Base-by-base conservation (phyloP, 1,140 invertebrate genomes). In the Drosophila sulfurigaster region DNA sequence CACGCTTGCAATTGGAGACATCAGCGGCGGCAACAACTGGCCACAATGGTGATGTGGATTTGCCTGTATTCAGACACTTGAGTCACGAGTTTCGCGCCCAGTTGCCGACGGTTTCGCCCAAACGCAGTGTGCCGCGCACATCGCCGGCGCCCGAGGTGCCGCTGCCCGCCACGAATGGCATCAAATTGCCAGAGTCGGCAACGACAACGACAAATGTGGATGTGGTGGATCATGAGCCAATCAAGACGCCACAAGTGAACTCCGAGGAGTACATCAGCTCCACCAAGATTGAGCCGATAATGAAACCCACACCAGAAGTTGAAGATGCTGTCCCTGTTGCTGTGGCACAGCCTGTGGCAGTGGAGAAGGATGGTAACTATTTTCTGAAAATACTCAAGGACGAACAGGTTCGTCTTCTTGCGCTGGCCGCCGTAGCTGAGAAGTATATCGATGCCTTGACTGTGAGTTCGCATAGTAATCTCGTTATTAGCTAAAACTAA, bases 81-180 rank as follows among this genome's bases (percentile, higher is more conserved):
- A 94, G 96, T 77, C 96, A 97, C 1, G 97, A 98, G 90, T 98
- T 98, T 88, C 94, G 96, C 5, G 96, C 96, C 1, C 97, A 98
- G 92, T 92, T 98, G 48, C 95, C 96, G 1, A 95, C 96, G 6
- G 93, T 96, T 3, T 95, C 94, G 66, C 94, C 94, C 1, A 94
- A 95, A 85, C 72, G 88, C 7, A 65, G 16, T 59, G 70, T 59
- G 5, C 46, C 56, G 6, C 83, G 91, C 93, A 93, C 82, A 78
- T 92, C n/a, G 79, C 92, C 71, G 11, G 43, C 72, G 5, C 35
- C 51, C 0, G 82, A 78, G 30, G 43, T 69, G 5, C 41, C 65
- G 7, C 15, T 71, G 28, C 67, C 43, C 5, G 6, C 6, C 6
- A 11, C 8, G 13, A 68, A 54, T 28, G 38, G 63, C 13, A 11